Conservation (phyloP, 2,888 invertebrate genomes). For the Calameuta filiformis region DNA sequence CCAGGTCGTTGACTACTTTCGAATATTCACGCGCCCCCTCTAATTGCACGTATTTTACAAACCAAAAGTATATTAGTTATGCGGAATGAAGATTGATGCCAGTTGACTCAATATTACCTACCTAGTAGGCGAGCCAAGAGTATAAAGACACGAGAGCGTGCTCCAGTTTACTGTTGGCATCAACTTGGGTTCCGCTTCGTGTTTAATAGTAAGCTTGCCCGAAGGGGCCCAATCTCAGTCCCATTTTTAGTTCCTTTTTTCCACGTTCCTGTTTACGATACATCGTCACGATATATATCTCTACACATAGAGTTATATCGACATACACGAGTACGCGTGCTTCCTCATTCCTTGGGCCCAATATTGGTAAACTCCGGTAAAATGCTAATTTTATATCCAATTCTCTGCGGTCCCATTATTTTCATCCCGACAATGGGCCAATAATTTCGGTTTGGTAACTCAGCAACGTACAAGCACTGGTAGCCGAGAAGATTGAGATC, state of each 20-base stretch:
- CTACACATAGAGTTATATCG: background rate
- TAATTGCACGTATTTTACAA: background rate
- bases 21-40: background rate
- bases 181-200: background rate
- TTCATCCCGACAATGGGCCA: background rate
- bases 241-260: background rate
- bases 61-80: conserved; percentile 1
- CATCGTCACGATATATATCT: background rate
- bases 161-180: background rate
- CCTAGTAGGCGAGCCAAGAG: background rate
- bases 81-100: conserved; percentile 1
- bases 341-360: background rate
- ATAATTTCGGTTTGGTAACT: background rate
- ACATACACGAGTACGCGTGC: background rate
- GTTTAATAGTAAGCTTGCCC: background rate
- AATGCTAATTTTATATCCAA: background rate
- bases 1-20: background rate
- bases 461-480: background rate
- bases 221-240: background rate
- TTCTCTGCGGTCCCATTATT: background rate
- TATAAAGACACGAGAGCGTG: background rate
- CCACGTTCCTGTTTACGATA: background rate
- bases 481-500: background rate
- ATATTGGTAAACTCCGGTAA: background rate
- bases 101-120: background rate